These are phyloP conservation scores for Mycalesis mineus DNA, from an alignment of 2,888 invertebrate species.

Conservation along the genomic window DNA sequence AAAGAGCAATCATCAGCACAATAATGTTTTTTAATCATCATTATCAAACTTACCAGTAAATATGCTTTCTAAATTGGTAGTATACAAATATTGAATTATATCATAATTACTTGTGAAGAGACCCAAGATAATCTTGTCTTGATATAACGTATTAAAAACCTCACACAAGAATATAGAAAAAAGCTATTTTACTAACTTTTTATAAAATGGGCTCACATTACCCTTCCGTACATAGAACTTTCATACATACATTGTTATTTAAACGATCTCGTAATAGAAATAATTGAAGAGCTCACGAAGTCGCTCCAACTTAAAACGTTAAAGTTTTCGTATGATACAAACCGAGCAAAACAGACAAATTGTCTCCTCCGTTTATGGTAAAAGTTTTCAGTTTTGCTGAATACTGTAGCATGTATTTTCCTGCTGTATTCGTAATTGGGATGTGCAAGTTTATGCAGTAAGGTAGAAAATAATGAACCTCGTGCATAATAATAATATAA, in stretches of 20 bases:
- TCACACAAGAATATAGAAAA: too few species aligned
- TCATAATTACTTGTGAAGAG: too few species aligned
- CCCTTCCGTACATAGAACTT: too few species aligned
- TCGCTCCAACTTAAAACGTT: slow-evolving; percentile 7
- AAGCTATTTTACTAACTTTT: too few species aligned
- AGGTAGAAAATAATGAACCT: background rate
- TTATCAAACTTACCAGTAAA: too few species aligned
- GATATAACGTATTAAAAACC: too few species aligned
- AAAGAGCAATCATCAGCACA: too few species aligned
- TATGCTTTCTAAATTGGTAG: too few species aligned
- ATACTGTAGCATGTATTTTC: slow-evolving; percentile 9
- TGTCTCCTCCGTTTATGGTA: slow-evolving; percentile 21
- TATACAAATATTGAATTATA: too few species aligned
- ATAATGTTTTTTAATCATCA: too few species aligned
- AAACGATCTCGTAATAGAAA: background rate
- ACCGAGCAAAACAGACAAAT: slow-evolving; percentile 20
- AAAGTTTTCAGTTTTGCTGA: slow-evolving; percentile 16
- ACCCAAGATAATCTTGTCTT: too few species aligned
- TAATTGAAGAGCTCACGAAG: slow-evolving; percentile 1
- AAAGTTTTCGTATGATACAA: slow-evolving; percentile 10
- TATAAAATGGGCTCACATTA: too few species aligned
- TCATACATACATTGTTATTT: background rate
- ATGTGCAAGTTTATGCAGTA: background rate
- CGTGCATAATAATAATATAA: background rate
- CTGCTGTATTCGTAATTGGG: background rate